Evolutionary conservation across 2,113 vertebrate species (phyloP), one percentile per base, ranked within the genome.

Genomic region (Hystrix brachyura): DNA sequence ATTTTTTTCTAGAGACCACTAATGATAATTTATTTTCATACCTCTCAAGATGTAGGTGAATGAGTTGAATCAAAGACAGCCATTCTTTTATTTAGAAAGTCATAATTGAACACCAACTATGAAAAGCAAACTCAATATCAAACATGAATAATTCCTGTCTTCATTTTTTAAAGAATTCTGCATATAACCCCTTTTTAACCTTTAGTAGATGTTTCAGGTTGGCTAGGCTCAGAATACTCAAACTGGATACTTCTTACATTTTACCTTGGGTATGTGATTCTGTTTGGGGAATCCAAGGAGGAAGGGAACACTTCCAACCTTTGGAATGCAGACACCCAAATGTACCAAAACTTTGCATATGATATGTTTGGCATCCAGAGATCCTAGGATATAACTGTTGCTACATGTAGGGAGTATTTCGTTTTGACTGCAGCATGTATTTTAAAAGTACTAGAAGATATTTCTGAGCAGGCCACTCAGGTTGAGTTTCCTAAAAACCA

Each of bases 1-100:
- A 29, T 91, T 93, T 91, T 92, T 72, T 92, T 72, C 51, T 88
- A 32, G 62, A 92, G 74, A 60, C 8, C 12, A n/a, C 60, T 55
- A 80, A 62, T 9, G 7, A 88, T 65, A 51, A 23, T 15, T 34
- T 29, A 67, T 79, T 60, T 93, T 83, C 32, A 27, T 17, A 34
- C 25, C 12, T 87, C 17, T 80, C 3, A 57, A 64, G 25, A 79
- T 18, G 14, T 57, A 8, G 60, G 13, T 23, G 34, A 90, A 32
- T 12, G 57, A 76, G 15, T 25, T 10, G 19, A 83, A 23, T 86
- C 60, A 69, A 53, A 18, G 19, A 27, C 25, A 64, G 15, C 29
- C 59, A 46, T 83, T 74, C 53, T 5, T 65, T 78, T n/a, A n/a
- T 29, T 87, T 67, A 69, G 23, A n/a, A 88, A 59, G 51, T 64